A percentile compares a stretch with the other conserved stretches of the same genome.
Evolutionary conservation across 1,140 invertebrate species (phyloP).

Genomic region (Drosophila pandora): DNA sequence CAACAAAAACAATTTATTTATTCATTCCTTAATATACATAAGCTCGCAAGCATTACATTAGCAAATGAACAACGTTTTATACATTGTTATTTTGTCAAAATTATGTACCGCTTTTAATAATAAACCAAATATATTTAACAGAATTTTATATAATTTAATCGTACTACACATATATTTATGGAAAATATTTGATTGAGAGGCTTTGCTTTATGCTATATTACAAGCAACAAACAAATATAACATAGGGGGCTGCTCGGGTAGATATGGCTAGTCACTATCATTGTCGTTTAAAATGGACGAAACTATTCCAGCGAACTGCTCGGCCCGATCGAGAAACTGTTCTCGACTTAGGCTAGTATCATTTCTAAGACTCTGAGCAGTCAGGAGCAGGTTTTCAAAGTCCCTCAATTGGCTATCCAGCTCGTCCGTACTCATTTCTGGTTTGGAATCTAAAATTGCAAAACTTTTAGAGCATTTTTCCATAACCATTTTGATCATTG

Average conservation of each 20-base stretch:
- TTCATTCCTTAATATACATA: conserved; percentile 78
- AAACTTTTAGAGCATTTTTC: neutral
- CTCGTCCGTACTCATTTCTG: conserved; percentile 31
- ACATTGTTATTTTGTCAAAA: conserved; percentile 57
- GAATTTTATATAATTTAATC: conserved; percentile 6
- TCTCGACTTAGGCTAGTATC: conserved; percentile 47
- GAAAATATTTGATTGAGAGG: neutral
- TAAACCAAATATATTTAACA: conserved; percentile 63
- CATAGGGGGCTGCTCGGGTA: neutral
- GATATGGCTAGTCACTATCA: conserved; percentile 49
- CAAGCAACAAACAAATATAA: conserved; percentile 10
- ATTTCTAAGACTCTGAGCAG: conserved; percentile 56
- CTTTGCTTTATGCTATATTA: conserved; percentile 8
- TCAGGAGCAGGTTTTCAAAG: conserved; percentile 59
- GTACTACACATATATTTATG: neutral
- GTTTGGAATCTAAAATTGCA: conserved; percentile 9
- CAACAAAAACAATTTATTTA: conserved; percentile 74
- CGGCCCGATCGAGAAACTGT: conserved; percentile 61
- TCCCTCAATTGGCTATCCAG: conserved; percentile 58
- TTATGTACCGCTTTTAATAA: conserved; percentile 62
- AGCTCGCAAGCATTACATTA: conserved; percentile 63
- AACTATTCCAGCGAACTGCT: conserved; percentile 56
- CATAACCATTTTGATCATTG: neutral
- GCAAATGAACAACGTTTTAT: conserved; percentile 61
- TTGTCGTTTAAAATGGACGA: conserved; percentile 60